Evolutionary conservation across 2,113 vertebrate genomes (phyloP), one percentile per base, ranked within the genome.

Genomic region (Nettapus auritus): DNA sequence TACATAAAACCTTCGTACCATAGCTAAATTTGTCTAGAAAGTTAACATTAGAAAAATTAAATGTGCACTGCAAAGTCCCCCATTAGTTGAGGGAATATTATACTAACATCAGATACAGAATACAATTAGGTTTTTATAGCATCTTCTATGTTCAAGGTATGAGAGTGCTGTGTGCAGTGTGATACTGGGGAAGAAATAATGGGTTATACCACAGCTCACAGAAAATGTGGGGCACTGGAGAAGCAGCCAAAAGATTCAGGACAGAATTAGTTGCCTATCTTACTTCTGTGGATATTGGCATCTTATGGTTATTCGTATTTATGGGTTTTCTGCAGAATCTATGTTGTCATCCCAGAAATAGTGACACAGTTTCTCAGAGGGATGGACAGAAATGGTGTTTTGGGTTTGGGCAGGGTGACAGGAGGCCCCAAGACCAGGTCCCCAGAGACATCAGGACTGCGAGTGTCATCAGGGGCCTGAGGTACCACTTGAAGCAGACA

Each of bases 121-220:
- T 74, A 67, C 57, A 94, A 63, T 94, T 94, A 89, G n/a, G 34
- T 88, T 97, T 96, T 94, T 78, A 94, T 85, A 57, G 48, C 40
- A 85, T 28, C 5, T 75, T 94, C 90, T 83, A 82, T 76, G 64
- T 13, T 81, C 6, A 91, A 62, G 53, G 55, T 80, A 38, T 59
- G 53, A 89, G 40, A 90, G 44, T 59, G 38, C 23, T 77, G 59
- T 94, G n/a, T 69, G 69, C 52, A 87, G 11, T 42, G 38, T 78
- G 38, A 50, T 79, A 68, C 11, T 33, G 55, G 22, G n/a, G 69
- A 42, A 40, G 55, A 16, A 90, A 33, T 80, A 82, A 70, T 53
- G 64, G 16, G 25, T 62, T 70, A 76, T 38, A 64, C 5, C 7
- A 38, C 68, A 74, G 60, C 13, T 70, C 57, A 18, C 36, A 0